Evolutionary conservation across 2,113 vertebrate species (phyloP).

Genomic region (Lanius ludovicianus): DNA sequence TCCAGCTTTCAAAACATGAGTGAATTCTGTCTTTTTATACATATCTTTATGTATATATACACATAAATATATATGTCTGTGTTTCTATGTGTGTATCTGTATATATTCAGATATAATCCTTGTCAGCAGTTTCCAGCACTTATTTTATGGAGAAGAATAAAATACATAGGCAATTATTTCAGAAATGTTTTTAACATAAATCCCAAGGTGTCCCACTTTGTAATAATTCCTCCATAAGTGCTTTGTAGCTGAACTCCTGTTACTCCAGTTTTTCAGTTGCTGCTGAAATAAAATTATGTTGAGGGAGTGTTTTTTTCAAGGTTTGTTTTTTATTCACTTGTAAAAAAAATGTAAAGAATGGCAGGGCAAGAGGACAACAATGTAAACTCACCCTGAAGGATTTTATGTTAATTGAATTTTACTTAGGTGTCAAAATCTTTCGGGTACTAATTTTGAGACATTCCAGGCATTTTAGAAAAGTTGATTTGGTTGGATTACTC

Average conservation of each 20-base stretch:
- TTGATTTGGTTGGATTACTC: not conserved
- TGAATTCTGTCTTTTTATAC: not conserved
- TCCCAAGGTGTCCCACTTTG: not conserved
- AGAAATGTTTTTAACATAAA: not conserved
- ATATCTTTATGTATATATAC: not conserved
- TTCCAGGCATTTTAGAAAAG: not conserved
- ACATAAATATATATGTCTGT: not conserved
- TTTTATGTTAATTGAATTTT: not conserved
- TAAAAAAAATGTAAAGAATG: not conserved
- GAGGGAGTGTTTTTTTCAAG: not conserved
- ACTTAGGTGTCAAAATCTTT: not conserved
- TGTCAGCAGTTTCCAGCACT: not conserved
- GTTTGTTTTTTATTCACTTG: not conserved
- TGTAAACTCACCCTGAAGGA: not conserved
- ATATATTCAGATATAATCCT: not conserved
- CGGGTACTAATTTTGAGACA: not conserved
- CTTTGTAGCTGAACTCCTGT: not conserved
- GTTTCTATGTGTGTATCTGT: not conserved
- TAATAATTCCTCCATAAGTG: not conserved
- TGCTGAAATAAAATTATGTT: not conserved
- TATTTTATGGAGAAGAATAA: not conserved
- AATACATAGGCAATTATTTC: not conserved
- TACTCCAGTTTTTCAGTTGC: not conserved
- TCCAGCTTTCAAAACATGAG: not conserved
- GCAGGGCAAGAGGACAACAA: not conserved